These are phyloP conservation scores for Vespertilio murinus DNA, from an alignment of 2,797 vertebrate species.

Conservation along the genomic window DNA sequence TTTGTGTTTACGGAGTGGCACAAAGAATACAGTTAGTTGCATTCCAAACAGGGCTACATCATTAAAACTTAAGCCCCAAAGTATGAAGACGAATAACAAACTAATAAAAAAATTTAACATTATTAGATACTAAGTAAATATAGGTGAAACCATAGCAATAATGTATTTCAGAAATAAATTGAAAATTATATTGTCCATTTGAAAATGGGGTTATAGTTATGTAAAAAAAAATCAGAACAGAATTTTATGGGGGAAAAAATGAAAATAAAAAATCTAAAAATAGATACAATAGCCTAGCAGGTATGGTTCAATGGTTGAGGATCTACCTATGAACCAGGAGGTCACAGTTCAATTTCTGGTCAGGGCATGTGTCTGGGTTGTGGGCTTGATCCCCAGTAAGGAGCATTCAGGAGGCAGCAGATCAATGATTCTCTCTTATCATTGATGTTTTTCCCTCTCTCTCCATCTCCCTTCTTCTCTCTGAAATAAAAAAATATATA, in stretches of 20 bases:
- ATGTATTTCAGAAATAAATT: neutral
- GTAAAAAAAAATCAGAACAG: neutral
- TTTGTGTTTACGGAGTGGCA: neutral
- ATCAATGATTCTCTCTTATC: too few species aligned
- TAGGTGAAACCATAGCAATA: neutral
- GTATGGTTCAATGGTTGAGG: too few species aligned
- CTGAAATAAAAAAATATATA: neutral
- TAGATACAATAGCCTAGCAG: neutral
- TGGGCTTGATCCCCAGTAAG: too few species aligned
- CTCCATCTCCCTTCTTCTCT: too few species aligned
- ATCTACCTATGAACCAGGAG: too few species aligned
- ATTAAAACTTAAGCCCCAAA: constrained; percentile 34
- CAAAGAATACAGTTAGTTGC: neutral
- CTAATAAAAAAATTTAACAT: neutral
- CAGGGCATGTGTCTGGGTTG: too few species aligned
- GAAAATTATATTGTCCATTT: constrained; percentile 8
- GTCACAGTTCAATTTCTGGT: too few species aligned
- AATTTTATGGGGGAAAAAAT: neutral
- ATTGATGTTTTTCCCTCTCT: too few species aligned
- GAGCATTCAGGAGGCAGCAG: too few species aligned
- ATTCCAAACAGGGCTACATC: neutral
- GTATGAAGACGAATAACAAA: neutral
- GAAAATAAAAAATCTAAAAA: neutral
- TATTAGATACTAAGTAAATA: neutral
- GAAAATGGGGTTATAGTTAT: neutral